Percentiles rank a stretch among this genome's conserved stretches.
Evolutionary conservation across 2,113 vertebrate genomes (phyloP).

Genomic region (Cyprinus carpio): DNA sequence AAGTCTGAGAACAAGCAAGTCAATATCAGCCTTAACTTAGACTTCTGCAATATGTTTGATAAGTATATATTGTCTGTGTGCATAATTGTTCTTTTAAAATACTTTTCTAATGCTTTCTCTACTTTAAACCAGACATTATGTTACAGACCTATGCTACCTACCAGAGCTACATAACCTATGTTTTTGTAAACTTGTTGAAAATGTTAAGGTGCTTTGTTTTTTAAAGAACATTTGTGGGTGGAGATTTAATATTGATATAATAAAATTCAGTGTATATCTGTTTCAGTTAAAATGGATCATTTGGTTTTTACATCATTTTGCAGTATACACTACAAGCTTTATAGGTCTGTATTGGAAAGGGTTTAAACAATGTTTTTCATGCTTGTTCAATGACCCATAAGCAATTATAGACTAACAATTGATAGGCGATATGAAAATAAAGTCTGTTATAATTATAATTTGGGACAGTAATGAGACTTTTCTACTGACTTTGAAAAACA

Average conservation of each 20-base stretch:
- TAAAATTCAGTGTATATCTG: slow-evolving; percentile 70
- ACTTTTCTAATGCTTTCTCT: slow-evolving; percentile 87
- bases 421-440: background rate
- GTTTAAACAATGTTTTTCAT: background rate
- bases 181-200: slow-evolving; percentile 95
- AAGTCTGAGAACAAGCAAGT: slow-evolving; percentile 74
- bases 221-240: slow-evolving; percentile 77
- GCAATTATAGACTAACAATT: too few relatives aligned
- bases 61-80: slow-evolving; percentile 85
- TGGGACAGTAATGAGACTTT: too few relatives aligned
- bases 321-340: background rate
- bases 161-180: slow-evolving; percentile 54
- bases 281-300: background rate
- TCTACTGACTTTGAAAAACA: too few relatives aligned
- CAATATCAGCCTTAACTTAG: slow-evolving; percentile 89
- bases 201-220: slow-evolving; percentile 84
- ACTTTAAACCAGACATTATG: slow-evolving; percentile 73
- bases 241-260: slow-evolving; percentile 72
- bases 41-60: slow-evolving; percentile 96
- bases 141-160: background rate
- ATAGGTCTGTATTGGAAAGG: too few relatives aligned
- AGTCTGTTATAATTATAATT: background rate
- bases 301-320: background rate
- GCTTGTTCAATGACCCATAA: too few relatives aligned
- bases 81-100: slow-evolving; percentile 86